Evolutionary conservation across 2,888 invertebrate genomes (phyloP), one percentile per base, ranked within the genome.

Genomic region (Zelleria hepariella): DNA sequence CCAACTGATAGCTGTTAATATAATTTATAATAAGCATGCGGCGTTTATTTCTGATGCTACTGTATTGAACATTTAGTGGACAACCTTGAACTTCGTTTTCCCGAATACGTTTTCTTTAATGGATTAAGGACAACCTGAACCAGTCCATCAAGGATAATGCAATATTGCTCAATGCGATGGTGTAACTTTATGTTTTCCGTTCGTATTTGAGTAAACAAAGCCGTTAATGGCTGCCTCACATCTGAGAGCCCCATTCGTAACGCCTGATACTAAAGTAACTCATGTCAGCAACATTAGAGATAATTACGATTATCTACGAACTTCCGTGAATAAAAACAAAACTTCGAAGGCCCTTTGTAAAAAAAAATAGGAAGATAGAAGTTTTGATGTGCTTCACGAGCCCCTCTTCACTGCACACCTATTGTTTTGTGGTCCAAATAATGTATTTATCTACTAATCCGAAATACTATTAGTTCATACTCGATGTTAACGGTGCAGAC

Each of bases 401-500:
- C 7, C 26, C 7, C 5, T 26, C 26, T 4, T 26, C 26, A 7
- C 26, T 4, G 7, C 26, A 20, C 2, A 20, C 25, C 25, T 32
- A 15, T 10, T 20, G 15, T 27, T 20, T 32, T 10, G 10, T 32
- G 32, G 3, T 32, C 3, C 58, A 61, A 60, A 64, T 59, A 65
- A 58, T 60, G n/a, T n/a, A n/a, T n/a, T n/a, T n/a, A n/a, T n/a
- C n/a, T n/a, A 56, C 61, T 59, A 62, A 61, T 51, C 64, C 62
- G 52, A 68, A 69, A 69, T 58, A 67, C 64, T 64, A 74, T 74
- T 72, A 73, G 70, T 68, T 66, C 59, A 65, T 61, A 62, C 58
- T 62, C n/a, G n/a, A 64, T 61, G 58, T 59, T 75, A 77, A 74
- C 73, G 71, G 73, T 77, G 67, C 65, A 49, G 60, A 67, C 67